phyloP scores from a whole-genome alignment of 1,140 invertebrate species.

The Hetaerina americana region DNA sequence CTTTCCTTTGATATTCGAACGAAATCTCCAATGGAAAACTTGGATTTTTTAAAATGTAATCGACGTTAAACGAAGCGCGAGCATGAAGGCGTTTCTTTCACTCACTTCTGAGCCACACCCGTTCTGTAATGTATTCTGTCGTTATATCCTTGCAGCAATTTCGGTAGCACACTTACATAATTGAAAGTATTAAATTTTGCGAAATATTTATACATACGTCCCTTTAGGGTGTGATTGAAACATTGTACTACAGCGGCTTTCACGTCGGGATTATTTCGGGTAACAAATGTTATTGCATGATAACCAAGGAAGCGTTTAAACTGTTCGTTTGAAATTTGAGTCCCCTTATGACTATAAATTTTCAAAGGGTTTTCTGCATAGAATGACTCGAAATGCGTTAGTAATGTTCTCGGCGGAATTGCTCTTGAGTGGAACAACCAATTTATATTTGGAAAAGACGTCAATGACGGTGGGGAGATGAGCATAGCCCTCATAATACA shows the following conservation, averaged over 20 bases:
- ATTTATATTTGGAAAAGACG: not conserved
- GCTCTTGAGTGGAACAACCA: not conserved
- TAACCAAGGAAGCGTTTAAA: not conserved
- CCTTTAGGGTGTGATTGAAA: not conserved
- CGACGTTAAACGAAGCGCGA: not conserved
- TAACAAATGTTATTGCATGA: not conserved
- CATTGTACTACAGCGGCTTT: not conserved
- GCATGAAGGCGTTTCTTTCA: not conserved
- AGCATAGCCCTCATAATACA: not conserved
- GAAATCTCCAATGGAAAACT: not conserved
- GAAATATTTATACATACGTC: too few relatives aligned
- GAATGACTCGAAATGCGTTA: not conserved
- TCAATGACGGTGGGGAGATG: not conserved
- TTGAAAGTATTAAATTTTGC: not conserved
- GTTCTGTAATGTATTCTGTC: not conserved
- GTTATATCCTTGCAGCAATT: not conserved
- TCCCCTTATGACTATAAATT: not conserved
- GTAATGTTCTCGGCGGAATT: not conserved
- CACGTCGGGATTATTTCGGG: not conserved
- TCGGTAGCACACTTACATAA: not conserved
- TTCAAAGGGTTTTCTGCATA: not conserved
- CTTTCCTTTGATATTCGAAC: not conserved
- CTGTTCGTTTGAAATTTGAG: not conserved
- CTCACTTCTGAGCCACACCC: not conserved
- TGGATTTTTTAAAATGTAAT: not conserved